These are phyloP conservation scores for Aptenodytes forsteri DNA, from an alignment of 2,113 vertebrate species.

Conservation along the genomic window DNA sequence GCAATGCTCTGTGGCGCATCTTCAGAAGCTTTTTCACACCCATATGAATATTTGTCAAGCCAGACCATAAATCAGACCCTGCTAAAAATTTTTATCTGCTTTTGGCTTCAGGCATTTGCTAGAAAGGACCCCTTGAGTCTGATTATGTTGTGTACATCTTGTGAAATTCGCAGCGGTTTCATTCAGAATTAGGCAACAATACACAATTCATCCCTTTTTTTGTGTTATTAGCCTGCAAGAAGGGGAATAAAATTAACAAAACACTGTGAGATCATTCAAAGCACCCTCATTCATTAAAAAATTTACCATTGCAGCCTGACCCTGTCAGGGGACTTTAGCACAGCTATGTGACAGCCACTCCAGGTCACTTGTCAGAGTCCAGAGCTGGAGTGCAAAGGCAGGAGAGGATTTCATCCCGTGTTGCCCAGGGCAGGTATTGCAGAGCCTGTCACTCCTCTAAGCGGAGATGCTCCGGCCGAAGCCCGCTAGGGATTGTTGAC, in stretches of 20 bases:
- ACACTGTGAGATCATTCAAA: background rate
- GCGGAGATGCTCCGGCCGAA: accelerated
- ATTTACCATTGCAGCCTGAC: background rate
- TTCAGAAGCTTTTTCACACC: conserved; percentile 25
- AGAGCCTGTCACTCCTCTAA: background rate
- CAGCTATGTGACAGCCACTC: background rate
- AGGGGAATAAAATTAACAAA: background rate
- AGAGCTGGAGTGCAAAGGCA: background rate
- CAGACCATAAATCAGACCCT: background rate
- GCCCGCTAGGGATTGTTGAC: background rate
- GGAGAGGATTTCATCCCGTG: background rate
- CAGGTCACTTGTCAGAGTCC: background rate
- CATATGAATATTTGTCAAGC: background rate
- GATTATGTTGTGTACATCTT: background rate
- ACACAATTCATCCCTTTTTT: background rate
- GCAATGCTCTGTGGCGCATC: background rate
- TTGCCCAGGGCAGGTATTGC: background rate
- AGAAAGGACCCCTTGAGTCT: background rate
- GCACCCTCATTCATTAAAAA: background rate
- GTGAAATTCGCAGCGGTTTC: background rate
- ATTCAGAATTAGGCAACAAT: background rate
- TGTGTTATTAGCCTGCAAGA: background rate
- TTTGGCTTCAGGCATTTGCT: background rate
- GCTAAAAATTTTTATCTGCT: background rate
- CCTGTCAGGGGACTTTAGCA: background rate